Evolutionary conservation across 2,113 vertebrate species (phyloP).

Genomic region (Gavialis gangeticus): DNA sequence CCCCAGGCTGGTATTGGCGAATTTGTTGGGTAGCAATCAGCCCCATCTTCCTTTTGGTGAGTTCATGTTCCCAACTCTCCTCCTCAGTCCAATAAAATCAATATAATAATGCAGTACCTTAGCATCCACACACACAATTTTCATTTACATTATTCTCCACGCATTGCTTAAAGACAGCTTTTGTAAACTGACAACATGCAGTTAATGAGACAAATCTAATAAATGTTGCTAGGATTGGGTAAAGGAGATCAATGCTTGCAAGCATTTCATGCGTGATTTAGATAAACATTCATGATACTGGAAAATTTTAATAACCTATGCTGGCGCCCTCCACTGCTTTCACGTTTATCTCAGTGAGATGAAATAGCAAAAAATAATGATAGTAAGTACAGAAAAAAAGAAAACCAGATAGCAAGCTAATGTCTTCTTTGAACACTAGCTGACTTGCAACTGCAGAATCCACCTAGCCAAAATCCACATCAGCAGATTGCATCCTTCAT

Average conservation of each 20-base stretch:
- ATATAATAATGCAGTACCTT: not conserved
- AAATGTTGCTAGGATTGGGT: not conserved
- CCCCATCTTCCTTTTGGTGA: constrained; percentile 94
- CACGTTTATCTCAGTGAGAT: constrained; percentile 37
- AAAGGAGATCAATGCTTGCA: constrained; percentile 4
- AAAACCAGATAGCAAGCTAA: not conserved
- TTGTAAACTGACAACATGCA: not conserved
- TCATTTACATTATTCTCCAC: not conserved
- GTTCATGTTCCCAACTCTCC: constrained; percentile 50
- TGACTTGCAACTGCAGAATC: constrained; percentile 2
- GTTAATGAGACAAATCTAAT: not conserved
- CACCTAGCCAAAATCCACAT: not conserved
- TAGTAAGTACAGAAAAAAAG: not conserved
- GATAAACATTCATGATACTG: constrained; percentile 30
- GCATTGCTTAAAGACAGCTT: not conserved
- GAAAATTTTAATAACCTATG: constrained; percentile 13
- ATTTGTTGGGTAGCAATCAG: constrained; percentile 96
- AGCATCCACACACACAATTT: not conserved
- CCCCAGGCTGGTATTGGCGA: constrained; percentile 93
- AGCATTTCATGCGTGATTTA: constrained; percentile 12
- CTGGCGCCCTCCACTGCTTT: not conserved
- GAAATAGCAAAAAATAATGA: constrained; percentile 27
- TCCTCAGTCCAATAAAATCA: not conserved
- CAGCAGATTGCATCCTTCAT: constrained; percentile 18
- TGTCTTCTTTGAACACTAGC: not conserved